Evolutionary conservation across 2,888 invertebrate genomes (phyloP).

Genomic region (Beris morrisii): DNA sequence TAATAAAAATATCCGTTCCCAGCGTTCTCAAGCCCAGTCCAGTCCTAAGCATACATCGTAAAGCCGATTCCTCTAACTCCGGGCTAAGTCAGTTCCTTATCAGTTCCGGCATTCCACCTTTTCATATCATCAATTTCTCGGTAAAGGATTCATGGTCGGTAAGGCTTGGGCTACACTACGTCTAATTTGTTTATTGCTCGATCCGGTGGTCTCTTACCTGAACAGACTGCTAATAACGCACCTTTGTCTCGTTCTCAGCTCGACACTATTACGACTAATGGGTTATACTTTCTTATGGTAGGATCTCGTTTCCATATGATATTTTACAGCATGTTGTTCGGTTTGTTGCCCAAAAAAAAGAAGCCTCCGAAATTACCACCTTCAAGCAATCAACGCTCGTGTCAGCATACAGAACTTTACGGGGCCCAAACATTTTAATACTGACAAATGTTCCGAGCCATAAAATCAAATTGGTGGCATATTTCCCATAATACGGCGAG

Average conservation of each 20-base stretch:
- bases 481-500: no score
- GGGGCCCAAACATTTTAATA: no score
- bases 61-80: conserved; percentile 20
- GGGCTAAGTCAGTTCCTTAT: not conserved
- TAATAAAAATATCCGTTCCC: conserved; percentile 24
- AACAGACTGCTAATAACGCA: conserved; percentile 10
- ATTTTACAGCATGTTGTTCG: no score
- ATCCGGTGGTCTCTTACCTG: conserved; percentile 26
- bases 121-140: conserved; percentile 21
- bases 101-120: conserved; percentile 28
- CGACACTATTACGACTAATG: conserved; percentile 19
- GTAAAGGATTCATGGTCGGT: conserved; percentile 21
- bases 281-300: conserved; percentile 7
- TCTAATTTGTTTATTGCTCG: conserved; percentile 25
- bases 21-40: conserved; percentile 2
- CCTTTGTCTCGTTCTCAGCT: conserved; percentile 12
- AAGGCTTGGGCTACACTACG: not conserved
- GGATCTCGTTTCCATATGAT: no score
- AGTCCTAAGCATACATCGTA: conserved; percentile 22
- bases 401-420: no score
- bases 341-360: no score
- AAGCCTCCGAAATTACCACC: conserved; percentile 6
- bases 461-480: no score
- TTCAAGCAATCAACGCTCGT: conserved; percentile 1
- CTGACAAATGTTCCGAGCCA: no score